phyloP scores from a whole-genome alignment of 2,888 invertebrate species.

The Schizaphis graminum region DNA sequence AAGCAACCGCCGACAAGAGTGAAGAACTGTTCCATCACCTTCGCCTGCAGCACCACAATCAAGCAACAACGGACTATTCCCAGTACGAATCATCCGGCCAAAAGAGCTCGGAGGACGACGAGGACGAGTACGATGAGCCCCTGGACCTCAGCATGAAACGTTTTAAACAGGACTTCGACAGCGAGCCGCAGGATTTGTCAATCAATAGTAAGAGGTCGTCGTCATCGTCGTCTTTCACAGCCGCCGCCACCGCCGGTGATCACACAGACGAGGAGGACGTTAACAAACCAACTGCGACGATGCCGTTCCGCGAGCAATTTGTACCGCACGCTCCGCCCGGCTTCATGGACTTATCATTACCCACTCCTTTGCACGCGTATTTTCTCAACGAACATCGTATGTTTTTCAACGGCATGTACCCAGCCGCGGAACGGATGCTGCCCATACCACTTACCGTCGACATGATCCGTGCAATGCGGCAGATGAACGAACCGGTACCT shows the following conservation, averaged over 20 bases:
- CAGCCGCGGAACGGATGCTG: constrained; percentile 52
- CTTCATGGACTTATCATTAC: constrained; percentile 70
- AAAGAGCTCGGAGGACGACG: constrained; percentile 46
- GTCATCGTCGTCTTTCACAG: not conserved
- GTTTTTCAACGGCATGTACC: constrained; percentile 63
- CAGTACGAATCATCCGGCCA: constrained; percentile 45
- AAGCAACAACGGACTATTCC: constrained; percentile 33
- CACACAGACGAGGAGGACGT: constrained; percentile 33
- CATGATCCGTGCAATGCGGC: constrained; percentile 62
- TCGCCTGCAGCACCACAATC: constrained; percentile 27
- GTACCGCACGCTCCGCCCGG: constrained; percentile 26
- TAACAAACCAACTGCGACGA: not conserved
- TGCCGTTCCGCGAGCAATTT: constrained; percentile 73
- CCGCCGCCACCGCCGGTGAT: not conserved
- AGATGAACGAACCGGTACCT: constrained; percentile 50
- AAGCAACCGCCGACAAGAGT: constrained; percentile 82
- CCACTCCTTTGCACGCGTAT: constrained; percentile 57
- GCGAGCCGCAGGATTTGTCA: constrained; percentile 68
- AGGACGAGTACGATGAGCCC: constrained; percentile 57
- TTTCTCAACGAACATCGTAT: constrained; percentile 60
- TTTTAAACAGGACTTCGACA: constrained; percentile 58
- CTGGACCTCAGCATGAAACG: constrained; percentile 66
- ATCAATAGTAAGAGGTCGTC: constrained; percentile 60
- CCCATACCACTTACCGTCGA: constrained; percentile 62
- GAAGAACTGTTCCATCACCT: constrained; percentile 48